Evolutionary conservation across 1,140 invertebrate genomes (phyloP), one percentile per base, ranked within the genome.

Genomic region (Chionoecetes opilio): DNA sequence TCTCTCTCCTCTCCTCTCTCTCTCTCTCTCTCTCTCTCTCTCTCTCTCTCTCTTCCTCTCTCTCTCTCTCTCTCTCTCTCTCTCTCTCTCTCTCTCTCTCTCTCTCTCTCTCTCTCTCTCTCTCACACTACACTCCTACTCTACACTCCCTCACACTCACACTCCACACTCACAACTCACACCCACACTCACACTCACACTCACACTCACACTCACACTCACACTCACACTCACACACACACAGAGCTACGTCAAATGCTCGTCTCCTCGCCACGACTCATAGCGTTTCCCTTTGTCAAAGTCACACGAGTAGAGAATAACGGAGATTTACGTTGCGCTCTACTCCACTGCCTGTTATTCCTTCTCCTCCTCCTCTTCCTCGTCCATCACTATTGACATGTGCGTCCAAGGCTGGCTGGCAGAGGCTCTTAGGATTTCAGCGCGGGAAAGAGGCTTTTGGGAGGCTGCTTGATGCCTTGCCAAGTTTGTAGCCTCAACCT

Each of bases 191-290:
- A 75, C 63, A 75, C 63, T n/a, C 63, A 75, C 63, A 75, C 63
- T n/a, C 63, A 75, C 63, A 75, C 63, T n/a, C 63, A 75, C 63
- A 75, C 63, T n/a, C 63, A 75, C 63, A 75, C 63, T n/a, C 63
- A 75, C 63, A n/a, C 63, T n/a, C 63, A n/a, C 21, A 75, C 46
- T 14, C 46, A 53, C 46, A 53, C 46, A 53, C 46, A 53, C 9
- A 53, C 46, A 17, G 11, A 14, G 46, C 46, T 53, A 1, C 46
- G 0, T 53, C 46, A 9, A 53, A 53, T 53, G 46, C 21, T 53
- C 21, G 46, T 9, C 46, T n/a, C n/a, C n/a, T 46, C 5, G 5
- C 14, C 41, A 46, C 41, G 14, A 5, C 41, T n/a, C n/a, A 6
- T 75, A 26, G 26, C 26, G 63, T n/a, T n/a, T n/a, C 63, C n/a